Base-by-base conservation (phyloP, 2,797 vertebrate genomes). In the Bufotes viridis region DNA sequence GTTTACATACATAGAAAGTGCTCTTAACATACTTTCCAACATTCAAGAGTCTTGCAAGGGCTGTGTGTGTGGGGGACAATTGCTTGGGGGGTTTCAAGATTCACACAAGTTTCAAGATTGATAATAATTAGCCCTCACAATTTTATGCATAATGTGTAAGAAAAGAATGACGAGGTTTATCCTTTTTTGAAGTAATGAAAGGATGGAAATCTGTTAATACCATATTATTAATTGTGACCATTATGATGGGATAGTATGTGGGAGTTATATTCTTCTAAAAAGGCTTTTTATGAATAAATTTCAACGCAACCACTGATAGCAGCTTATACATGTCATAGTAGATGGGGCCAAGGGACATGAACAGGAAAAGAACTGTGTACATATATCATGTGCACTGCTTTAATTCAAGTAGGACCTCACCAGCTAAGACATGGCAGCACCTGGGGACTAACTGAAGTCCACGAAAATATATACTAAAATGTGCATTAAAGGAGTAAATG, bases 1-100 rank as follows among this genome's bases (percentile, higher is more conserved):
- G 70, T 82, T 82, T 87, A 82, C 69, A 87, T 76, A 60, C 60
- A 72, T 53, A 67, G 69, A 58, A 78, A 78, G 58, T 81, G 70
- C 18, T 82, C 72, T 82, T 78, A 55, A 22, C 75, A 82, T 82
- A 57, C 34, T 78, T 22, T 78, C 82, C 24, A 57, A 15, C n/a
- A 81, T 57, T 63, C 34, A 76, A 74, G 69, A 15, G 80, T 65
- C 72, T 76, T 82, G 80, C 1, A 57, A 63, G 70, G 55, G 55
- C 22, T n/a, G 49, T n/a, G 49, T 51, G 42, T 3, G 34, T 22
- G 20, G 57, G 18, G 18, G 15, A 34, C n/a, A 12, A 34, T 12
- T 7, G 24, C 6, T 7, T n/a, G 29, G 34, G 60, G 49, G 49
- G 10, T 1, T 82, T 87, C 15, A 76, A 20, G 34, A 61, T 42